Conservation (phyloP, 2,797 vertebrate species). For the Enteromius trimaculatus region DNA sequence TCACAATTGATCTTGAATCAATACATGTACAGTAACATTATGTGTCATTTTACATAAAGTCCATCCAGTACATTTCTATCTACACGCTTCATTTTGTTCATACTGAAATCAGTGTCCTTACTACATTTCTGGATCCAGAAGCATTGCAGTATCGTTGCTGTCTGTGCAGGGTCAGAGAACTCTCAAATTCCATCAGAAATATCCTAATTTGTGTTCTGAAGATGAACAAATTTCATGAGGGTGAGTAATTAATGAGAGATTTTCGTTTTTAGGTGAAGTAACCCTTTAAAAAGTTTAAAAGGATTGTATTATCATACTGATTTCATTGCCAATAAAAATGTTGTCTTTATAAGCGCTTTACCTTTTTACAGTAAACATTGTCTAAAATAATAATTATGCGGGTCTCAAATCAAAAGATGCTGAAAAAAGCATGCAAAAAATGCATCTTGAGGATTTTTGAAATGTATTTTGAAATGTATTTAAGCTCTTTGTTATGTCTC, state of each 20-base stretch:
- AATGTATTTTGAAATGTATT: neutral
- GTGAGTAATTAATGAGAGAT: too few relatives aligned
- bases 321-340: neutral
- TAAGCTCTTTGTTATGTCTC: neutral
- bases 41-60: neutral
- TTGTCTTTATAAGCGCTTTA: neutral
- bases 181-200: too few relatives aligned
- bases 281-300: neutral
- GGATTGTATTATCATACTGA: too few relatives aligned
- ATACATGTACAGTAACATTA: slow-evolving; percentile 8
- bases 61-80: neutral
- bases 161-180: too few relatives aligned
- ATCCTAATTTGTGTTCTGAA: too few relatives aligned
- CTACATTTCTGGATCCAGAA: too few relatives aligned
- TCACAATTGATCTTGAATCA: neutral
- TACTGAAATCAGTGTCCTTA: neutral
- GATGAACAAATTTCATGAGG: too few relatives aligned
- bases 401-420: neutral
- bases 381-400: neutral
- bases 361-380: neutral
- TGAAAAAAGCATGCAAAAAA: neutral
- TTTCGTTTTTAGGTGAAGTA: too few relatives aligned
- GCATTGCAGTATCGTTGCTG: too few relatives aligned
- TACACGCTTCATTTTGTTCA: neutral
- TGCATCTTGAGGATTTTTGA: neutral